Conservation (phyloP, 2,888 invertebrate species). For the Chymomyza fuscimana region DNA sequence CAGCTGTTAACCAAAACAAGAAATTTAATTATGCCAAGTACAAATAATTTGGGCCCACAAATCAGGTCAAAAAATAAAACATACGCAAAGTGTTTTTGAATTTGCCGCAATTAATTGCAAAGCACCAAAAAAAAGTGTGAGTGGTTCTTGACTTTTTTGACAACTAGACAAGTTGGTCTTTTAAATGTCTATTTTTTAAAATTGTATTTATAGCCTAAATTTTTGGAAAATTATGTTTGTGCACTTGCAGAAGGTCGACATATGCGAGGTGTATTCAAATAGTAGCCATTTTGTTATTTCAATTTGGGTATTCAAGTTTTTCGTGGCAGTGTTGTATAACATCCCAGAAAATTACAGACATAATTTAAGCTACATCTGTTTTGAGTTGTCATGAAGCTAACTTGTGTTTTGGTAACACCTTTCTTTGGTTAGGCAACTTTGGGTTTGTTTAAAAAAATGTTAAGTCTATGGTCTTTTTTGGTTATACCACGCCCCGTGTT, state of each 20-base stretch:
- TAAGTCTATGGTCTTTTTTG: too few species aligned
- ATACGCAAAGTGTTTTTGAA: conserved; percentile 12
- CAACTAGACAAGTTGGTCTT: conserved; percentile 42
- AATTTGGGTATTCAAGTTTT: too few species aligned
- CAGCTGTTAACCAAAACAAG: background rate
- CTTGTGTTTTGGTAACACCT: too few species aligned
- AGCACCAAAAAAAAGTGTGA: background rate
- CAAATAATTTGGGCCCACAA: conserved; percentile 19
- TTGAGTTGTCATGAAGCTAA: too few species aligned
- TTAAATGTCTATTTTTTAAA: background rate
- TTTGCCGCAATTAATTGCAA: background rate
- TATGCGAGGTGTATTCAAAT: too few species aligned
- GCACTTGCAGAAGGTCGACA: conserved; percentile 13
- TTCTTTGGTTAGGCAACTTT: too few species aligned
- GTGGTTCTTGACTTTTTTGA: conserved; percentile 19
- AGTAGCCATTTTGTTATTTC: too few species aligned
- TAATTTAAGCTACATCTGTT: too few species aligned
- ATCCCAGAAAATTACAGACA: too few species aligned
- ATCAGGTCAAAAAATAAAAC: conserved; percentile 34
- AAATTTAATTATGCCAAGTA: conserved; percentile 58
- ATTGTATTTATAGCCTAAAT: background rate
- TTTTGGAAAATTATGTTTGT: background rate
- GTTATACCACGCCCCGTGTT: too few species aligned
- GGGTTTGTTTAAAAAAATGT: too few species aligned
- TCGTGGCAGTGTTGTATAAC: too few species aligned